These are phyloP conservation scores for Drosophila ustulata DNA, from an alignment of 2,888 invertebrate species.

Conservation along the genomic window DNA sequence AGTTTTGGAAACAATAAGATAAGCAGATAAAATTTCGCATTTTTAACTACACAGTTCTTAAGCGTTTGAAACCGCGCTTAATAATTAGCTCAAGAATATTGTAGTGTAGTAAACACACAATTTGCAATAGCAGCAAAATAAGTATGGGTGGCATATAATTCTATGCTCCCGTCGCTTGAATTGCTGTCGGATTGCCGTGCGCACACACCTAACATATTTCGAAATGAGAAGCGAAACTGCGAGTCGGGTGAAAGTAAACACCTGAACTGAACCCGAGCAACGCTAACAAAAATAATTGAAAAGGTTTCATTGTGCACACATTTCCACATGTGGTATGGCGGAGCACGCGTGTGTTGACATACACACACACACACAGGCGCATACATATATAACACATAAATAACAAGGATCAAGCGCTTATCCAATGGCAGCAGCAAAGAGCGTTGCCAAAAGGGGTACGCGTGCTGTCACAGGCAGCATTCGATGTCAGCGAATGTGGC, in stretches of 20 bases:
- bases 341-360: not conserved
- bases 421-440: constrained; percentile 55
- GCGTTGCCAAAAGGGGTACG: constrained; percentile 56
- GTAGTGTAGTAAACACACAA: not conserved
- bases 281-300: constrained; percentile 70
- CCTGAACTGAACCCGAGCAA: constrained; percentile 30
- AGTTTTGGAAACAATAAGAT: too few relatives aligned
- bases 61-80: not conserved
- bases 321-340: constrained; percentile 30
- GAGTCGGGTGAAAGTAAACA: constrained; percentile 40
- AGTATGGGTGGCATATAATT: not conserved
- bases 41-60: not conserved
- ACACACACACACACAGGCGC: not conserved
- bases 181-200: constrained; percentile 34
- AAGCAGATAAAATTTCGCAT: too few relatives aligned
- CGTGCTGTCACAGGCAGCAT: constrained; percentile 53
- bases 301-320: constrained; percentile 67
- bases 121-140: not conserved
- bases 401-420: constrained; percentile 75
- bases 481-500: constrained; percentile 69
- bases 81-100: constrained; percentile 1
- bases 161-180: constrained; percentile 14
- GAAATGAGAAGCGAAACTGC: constrained; percentile 18
- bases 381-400: constrained; percentile 61
- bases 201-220: constrained; percentile 21